Percentiles rank a stretch among this genome's conserved stretches.
Evolutionary conservation across 2,113 vertebrate genomes (phyloP).

Genomic region (Ariopsis seemanni): DNA sequence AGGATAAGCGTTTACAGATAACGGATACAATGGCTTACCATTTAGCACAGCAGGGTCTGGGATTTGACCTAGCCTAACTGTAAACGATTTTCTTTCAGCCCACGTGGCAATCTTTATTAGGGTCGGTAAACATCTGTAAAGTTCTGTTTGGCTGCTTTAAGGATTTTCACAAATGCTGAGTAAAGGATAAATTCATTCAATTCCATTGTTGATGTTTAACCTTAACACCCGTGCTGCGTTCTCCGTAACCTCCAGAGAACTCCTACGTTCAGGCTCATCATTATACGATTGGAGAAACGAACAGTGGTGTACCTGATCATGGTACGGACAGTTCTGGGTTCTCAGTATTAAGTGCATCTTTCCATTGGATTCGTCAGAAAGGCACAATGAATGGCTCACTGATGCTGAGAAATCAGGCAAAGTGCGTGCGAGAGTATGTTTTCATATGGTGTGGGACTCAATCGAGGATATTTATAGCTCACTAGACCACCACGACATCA

Average conservation of each 20-base stretch:
- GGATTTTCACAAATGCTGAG: background rate
- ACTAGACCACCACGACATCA: constrained; percentile 62
- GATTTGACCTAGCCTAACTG: background rate
- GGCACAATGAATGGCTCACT: background rate
- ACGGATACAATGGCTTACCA: background rate
- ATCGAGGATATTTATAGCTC: constrained; percentile 70
- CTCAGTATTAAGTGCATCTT: background rate
- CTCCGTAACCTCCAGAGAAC: background rate
- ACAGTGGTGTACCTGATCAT: background rate
- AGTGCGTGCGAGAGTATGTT: background rate
- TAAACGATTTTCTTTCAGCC: background rate
- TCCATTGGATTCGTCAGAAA: background rate
- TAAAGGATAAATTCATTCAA: background rate
- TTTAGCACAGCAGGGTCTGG: background rate
- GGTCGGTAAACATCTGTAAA: background rate
- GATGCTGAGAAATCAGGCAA: background rate
- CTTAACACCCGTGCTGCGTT: background rate
- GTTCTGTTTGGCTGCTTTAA: background rate
- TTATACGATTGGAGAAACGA: background rate
- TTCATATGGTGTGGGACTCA: constrained; percentile 28
- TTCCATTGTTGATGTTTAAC: background rate
- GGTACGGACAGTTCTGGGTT: background rate
- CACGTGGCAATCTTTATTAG: no score
- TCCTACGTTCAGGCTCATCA: background rate
- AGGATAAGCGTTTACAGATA: no score